Evolutionary conservation across 2,888 invertebrate genomes (phyloP).

Genomic region (Andrena chrysosceles): DNA sequence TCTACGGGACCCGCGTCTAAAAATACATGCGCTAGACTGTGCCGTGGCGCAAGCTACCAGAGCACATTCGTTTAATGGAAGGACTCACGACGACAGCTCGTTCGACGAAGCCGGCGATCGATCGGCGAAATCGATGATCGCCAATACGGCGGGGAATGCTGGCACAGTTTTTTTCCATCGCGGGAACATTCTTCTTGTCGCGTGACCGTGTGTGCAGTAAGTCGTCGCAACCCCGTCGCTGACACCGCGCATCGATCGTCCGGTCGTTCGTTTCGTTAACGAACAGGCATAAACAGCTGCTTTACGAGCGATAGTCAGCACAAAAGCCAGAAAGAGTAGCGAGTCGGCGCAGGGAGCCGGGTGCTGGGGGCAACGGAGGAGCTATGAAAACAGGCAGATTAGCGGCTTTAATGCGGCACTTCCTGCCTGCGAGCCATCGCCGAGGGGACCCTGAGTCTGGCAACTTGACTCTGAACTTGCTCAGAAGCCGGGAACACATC

Average conservation of each 20-base stretch:
- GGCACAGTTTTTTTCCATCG: background rate
- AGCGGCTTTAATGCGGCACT: slow-evolving; percentile 81
- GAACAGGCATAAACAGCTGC: slow-evolving; percentile 46
- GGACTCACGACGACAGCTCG: background rate
- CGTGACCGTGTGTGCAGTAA: slow-evolving; percentile 44
- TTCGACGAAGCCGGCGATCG: background rate
- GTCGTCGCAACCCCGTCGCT: slow-evolving; percentile 32
- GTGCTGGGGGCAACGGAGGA: slow-evolving; percentile 36
- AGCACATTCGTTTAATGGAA: background rate
- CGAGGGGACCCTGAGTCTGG: slow-evolving; percentile 59
- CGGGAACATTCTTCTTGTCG: slow-evolving; percentile 17
- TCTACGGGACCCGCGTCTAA: slow-evolving; percentile 7
- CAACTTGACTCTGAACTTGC: slow-evolving; percentile 75
- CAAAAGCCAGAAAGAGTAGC: slow-evolving; percentile 35
- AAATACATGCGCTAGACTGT: slow-evolving; percentile 21
- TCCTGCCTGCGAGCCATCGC: slow-evolving; percentile 66
- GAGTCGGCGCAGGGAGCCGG: background rate
- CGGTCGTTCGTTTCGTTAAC: slow-evolving; percentile 43
- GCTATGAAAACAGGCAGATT: slow-evolving; percentile 76
- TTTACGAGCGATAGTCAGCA: slow-evolving; percentile 41
- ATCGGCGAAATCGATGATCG: slow-evolving; percentile 19
- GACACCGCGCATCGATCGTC: slow-evolving; percentile 45
- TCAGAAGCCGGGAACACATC: slow-evolving; percentile 74
- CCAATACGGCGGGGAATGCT: background rate
- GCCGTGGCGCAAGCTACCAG: background rate